Conservation (phyloP, 2,113 vertebrate genomes). For the Pteronura brasiliensis region DNA sequence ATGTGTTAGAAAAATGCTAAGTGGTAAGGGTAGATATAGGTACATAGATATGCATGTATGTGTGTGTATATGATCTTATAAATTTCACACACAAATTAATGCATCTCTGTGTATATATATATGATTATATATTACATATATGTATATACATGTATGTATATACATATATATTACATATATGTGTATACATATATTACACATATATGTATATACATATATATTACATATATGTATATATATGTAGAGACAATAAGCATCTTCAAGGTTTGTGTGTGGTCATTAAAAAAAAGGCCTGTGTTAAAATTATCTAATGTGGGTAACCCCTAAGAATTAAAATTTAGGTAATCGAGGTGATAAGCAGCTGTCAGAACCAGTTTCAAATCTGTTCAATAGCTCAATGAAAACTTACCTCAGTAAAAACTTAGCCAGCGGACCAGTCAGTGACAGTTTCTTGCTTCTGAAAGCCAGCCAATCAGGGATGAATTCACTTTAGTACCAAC, state of each 20-base stretch:
- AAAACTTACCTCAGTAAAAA: background rate
- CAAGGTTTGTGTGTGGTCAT: constrained; percentile 81
- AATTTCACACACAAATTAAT: constrained; percentile 78
- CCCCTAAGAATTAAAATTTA: background rate
- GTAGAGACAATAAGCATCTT: constrained; percentile 71
- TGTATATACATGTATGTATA: constrained; percentile 50
- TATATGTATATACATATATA: background rate
- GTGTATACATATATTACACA: background rate
- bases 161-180: background rate
- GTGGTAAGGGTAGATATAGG: constrained; percentile 57
- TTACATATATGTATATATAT: constrained; percentile 51
- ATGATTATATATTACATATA: background rate
- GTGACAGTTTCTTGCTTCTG: background rate
- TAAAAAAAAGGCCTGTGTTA: background rate
- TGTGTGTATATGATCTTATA: constrained; percentile 80
- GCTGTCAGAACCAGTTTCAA: background rate
- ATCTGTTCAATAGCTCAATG: background rate
- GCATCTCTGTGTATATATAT: constrained; percentile 74
- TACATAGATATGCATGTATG: constrained; percentile 78
- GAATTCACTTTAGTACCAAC: background rate
- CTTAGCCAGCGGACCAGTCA: background rate
- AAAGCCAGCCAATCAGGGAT: background rate
- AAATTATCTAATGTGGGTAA: background rate
- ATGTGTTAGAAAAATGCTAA: constrained; percentile 75
- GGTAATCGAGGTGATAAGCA: background rate